Base-by-base conservation (phyloP, 2,888 invertebrate genomes). In the Phalera bucephala region DNA sequence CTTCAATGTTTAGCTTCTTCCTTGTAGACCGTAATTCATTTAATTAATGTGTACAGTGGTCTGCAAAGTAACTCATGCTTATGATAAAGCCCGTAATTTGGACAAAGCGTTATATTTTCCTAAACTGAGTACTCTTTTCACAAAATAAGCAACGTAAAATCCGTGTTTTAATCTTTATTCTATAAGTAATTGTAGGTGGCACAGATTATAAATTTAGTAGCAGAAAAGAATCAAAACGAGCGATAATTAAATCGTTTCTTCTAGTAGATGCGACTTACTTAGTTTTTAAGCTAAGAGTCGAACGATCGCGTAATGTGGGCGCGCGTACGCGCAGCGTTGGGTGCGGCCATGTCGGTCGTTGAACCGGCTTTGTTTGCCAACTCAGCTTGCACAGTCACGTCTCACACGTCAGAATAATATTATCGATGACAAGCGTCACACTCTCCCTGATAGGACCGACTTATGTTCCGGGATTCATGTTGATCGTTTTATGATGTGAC, bases 351-450 rank as follows among this genome's bases (percentile, higher is more conserved):
- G 71, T 63, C 62, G 87, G 87, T 84, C 87, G 74, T 76, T 83
- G 84, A 88, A 78, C 87, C 83, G 74, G 77, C 87, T 86, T 87
- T 88, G 88, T 89, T 89, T 88, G 88, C 88, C 88, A 88, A 87
- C 86, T 86, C 86, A 88, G 85, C 83, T 62, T 75, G 80, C 74
- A 72, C 69, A 67, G 61, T 71, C 70, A 66, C 69, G 71, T 68
- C 67, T 65, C 73, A 60, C 72, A 62, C 72, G 66, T 67, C 76
- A 68, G 70, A 73, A 74, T 77, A 73, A 69, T 72, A 75, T 73
- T 76, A 78, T 80, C 71, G 71, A 72, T 76, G 80, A 76, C 74
- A 72, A 64, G 52, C 52, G 53, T 59, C 60, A 27, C 56, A 53
- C 51, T 55, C 40, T 53, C 48, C 43, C 50, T 56, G 56, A 64